Percentiles rank a stretch among this genome's conserved stretches.
phyloP scores from a whole-genome alignment of 2,113 vertebrate species.

The Isurus oxyrinchus region DNA sequence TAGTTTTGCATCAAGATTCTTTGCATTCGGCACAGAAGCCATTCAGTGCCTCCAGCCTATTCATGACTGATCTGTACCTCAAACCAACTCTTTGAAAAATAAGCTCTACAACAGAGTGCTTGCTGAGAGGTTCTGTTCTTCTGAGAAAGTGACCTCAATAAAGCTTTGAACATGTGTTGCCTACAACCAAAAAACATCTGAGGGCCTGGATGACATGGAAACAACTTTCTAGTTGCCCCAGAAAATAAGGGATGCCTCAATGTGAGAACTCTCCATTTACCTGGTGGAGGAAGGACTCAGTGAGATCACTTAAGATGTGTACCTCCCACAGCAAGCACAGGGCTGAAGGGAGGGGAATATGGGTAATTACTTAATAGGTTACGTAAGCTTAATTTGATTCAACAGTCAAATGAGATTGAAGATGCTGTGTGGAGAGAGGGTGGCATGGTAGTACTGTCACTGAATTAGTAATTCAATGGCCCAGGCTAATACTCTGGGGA shows the following conservation, averaged over 20 bases:
- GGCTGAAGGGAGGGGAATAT: background rate
- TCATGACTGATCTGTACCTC: background rate
- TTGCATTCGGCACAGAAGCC: background rate
- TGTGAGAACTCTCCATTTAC: background rate
- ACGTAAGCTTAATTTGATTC: background rate
- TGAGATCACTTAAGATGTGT: background rate
- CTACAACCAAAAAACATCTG: background rate
- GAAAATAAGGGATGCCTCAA: background rate
- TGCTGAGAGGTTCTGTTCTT: background rate
- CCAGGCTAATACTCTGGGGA: too few species aligned
- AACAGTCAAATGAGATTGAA: background rate
- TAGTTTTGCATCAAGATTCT: background rate
- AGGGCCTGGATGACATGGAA: background rate
- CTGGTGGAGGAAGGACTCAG: background rate
- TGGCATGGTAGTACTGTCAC: too few species aligned
- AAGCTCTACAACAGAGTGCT: background rate
- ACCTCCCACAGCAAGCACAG: background rate
- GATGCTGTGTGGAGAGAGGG: background rate
- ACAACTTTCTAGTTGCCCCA: background rate
- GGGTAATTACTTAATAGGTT: background rate
- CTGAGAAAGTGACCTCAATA: background rate
- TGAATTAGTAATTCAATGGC: too few species aligned
- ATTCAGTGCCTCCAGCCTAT: background rate
- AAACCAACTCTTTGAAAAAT: background rate
- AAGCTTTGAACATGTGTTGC: background rate